Percentiles rank a stretch among this genome's conserved stretches.
Evolutionary conservation across 2,888 invertebrate species (phyloP).

Genomic region (Synergus japonicus): DNA sequence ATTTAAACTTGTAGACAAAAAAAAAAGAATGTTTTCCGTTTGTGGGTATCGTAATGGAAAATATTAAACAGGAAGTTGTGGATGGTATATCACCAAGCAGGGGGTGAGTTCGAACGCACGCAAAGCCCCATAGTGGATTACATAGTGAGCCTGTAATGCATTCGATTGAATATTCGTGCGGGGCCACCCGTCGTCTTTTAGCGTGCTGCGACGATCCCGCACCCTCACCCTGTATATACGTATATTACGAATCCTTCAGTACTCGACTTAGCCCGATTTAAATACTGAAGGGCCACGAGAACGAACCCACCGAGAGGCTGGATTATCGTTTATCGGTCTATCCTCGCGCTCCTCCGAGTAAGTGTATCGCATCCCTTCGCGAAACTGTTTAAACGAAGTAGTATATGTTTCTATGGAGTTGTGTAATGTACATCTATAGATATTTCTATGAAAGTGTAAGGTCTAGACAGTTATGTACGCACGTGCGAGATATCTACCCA

Average conservation of each 20-base stretch:
- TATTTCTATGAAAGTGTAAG: neutral
- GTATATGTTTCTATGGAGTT: neutral
- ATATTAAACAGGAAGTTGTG: conserved; percentile 32
- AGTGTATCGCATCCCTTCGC: conserved; percentile 20
- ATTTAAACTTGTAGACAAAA: conserved; percentile 7
- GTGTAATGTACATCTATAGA: neutral
- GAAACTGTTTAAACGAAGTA: conserved; percentile 25
- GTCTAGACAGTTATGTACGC: conserved; percentile 7
- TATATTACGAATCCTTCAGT: conserved; percentile 36
- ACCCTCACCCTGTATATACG: conserved; percentile 23
- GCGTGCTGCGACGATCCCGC: conserved; percentile 49
- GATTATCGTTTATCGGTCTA: conserved; percentile 62
- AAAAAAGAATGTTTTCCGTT: conserved; percentile 9
- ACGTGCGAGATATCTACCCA: conserved; percentile 33
- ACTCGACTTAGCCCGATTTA: conserved; percentile 56
- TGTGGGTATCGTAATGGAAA: conserved; percentile 31
- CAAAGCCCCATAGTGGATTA: conserved; percentile 55
- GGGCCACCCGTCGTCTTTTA: conserved; percentile 63
- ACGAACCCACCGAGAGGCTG: conserved; percentile 55
- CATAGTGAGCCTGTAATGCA: conserved; percentile 65
- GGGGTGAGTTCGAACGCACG: conserved; percentile 38
- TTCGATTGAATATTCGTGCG: conserved; percentile 72
- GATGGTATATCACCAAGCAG: conserved; percentile 39
- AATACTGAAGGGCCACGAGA: conserved; percentile 58
- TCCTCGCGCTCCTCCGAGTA: conserved; percentile 12